phyloP scores from a whole-genome alignment of 1,140 invertebrate genomes.

The Drosophila lowei region DNA sequence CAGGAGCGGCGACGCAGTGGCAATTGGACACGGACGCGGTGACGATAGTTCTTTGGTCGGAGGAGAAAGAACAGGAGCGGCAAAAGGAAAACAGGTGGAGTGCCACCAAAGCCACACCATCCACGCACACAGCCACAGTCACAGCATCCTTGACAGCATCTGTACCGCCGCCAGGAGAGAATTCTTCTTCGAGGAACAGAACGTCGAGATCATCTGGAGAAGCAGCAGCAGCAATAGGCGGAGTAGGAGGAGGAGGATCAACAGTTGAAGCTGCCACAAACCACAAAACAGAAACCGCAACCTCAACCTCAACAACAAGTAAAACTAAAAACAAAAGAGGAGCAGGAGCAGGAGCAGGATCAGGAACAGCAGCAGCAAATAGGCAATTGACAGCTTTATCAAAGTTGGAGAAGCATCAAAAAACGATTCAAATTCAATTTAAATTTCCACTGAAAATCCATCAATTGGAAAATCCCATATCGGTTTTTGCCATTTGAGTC shows the following conservation, averaged over 20 bases:
- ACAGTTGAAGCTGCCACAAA: conserved; percentile 47
- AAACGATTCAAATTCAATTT: conserved; percentile 10
- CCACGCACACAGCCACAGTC: neutral
- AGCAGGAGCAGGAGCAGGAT: conserved; percentile 13
- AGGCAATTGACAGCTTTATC: neutral
- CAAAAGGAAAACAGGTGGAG: too few species aligned
- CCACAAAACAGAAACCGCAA: conserved; percentile 50
- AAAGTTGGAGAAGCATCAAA: conserved; percentile 20
- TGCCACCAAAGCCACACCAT: too few species aligned
- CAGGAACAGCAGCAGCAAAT: conserved; percentile 5
- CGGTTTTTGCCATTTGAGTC: neutral
- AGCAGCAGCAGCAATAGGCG: conserved; percentile 7
- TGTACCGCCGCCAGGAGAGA: neutral
- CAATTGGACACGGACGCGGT: too few species aligned
- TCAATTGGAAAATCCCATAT: conserved; percentile 13
- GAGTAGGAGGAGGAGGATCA: conserved; percentile 10
- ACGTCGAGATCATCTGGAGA: neutral
- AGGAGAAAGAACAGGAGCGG: too few species aligned
- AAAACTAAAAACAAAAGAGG: conserved; percentile 14
- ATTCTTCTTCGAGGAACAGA: neutral
- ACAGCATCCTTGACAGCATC: conserved; percentile 13
- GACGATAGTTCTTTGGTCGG: too few species aligned
- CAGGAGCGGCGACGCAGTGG: too few species aligned
- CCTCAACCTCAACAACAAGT: conserved; percentile 71
- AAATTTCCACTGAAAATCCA: too few species aligned